A percentile compares a stretch with the other conserved stretches of the same genome.
phyloP scores from a whole-genome alignment of 2,113 vertebrate species.

The Myocastor coypus region DNA sequence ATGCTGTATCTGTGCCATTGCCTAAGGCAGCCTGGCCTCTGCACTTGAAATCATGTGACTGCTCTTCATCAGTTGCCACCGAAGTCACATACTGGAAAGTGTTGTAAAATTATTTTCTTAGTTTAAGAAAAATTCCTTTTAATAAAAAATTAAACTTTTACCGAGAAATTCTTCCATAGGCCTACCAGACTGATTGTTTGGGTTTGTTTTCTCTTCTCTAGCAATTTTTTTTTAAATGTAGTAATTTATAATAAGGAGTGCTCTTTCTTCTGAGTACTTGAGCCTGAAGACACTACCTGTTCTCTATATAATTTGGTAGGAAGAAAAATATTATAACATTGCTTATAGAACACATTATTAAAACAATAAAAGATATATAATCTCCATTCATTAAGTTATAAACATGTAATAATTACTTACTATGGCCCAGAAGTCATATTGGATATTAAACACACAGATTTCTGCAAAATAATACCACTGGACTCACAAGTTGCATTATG shows the following conservation, averaged over 20 bases:
- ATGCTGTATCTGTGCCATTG: background rate
- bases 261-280: background rate
- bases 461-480: background rate
- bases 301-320: background rate
- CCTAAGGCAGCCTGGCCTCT: background rate
- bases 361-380: background rate
- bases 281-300: background rate
- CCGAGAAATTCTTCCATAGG: background rate
- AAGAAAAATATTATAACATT: background rate
- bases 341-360: background rate
- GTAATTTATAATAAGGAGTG: background rate
- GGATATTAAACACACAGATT: background rate
- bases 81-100: background rate
- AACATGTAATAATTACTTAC: background rate
- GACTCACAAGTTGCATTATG: background rate
- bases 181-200: background rate
- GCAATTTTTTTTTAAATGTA: background rate
- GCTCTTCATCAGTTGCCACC: background rate
- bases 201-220: background rate
- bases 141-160: background rate
- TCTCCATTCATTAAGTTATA: background rate
- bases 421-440: background rate
- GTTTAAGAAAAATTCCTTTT: background rate
- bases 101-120: background rate
- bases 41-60: background rate